Evolutionary conservation across 2,888 invertebrate genomes (phyloP), one percentile per base, ranked within the genome.

Genomic region (Agrochola lota): DNA sequence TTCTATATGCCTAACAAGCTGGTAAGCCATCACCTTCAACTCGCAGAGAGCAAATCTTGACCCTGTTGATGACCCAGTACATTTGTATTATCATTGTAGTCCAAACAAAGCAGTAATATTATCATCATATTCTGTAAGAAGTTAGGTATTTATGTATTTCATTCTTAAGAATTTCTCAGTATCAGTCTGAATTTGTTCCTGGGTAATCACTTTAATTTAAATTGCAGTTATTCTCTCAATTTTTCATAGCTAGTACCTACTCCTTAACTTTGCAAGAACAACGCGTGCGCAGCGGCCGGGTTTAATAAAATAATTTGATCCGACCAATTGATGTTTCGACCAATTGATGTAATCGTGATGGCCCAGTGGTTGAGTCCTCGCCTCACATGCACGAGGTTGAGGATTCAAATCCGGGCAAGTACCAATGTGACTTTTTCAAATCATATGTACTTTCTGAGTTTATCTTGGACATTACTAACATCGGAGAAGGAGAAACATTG

Each of bases 81-180:
- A n/a, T n/a, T n/a, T n/a, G n/a, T n/a, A n/a, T n/a, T n/a, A n/a
- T n/a, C n/a, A n/a, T n/a, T n/a, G n/a, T n/a, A n/a, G n/a, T n/a
- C n/a, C n/a, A n/a, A n/a, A n/a, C n/a, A n/a, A n/a, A n/a, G n/a
- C n/a, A n/a, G n/a, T n/a, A n/a, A n/a, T n/a, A n/a, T n/a, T n/a
- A n/a, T n/a, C n/a, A n/a, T 46, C 4, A 12, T 46, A 46, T 4
- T 46, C 12, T 46, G 46, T 46, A 46, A 46, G 46, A 46, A 46
- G 46, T 46, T 46, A 0, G 12, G 3, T 12, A n/a, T n/a, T n/a
- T n/a, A n/a, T n/a, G n/a, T 46, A 46, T 90, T 90, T 91, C 40
- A n/a, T 49, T 86, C 80, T 87, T 11, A 72, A 77, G 3, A 46
- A 63, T 17, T n/a, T 17, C 9, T 17, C 11, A 20, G 7, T 17